Evolutionary conservation across 2,113 vertebrate genomes (phyloP).

Genomic region (Scopus umbretta): DNA sequence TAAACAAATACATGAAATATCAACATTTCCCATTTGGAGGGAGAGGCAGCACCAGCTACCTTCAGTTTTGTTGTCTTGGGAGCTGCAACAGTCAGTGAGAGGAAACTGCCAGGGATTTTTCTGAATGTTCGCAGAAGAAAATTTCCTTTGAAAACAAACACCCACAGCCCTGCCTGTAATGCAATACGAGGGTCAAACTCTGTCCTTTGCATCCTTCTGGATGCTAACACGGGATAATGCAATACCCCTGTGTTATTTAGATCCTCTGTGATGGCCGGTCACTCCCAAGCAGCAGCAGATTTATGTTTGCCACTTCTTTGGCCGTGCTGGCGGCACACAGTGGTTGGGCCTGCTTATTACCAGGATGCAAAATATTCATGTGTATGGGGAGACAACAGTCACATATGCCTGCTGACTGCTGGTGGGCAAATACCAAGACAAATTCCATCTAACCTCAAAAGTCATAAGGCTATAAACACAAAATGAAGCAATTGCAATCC

Average conservation of each 20-base stretch:
- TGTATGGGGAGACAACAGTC: background rate
- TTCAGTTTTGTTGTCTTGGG: constrained; percentile 22
- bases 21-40: constrained; percentile 19
- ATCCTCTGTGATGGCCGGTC: background rate
- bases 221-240: background rate
- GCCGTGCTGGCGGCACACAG: background rate
- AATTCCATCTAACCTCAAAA: background rate
- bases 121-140: background rate
- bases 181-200: background rate
- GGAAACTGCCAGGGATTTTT: background rate
- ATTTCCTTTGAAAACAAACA: constrained; percentile 31
- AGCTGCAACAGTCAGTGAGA: background rate
- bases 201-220: background rate
- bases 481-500: background rate
- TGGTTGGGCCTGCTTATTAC: background rate
- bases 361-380: background rate
- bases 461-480: background rate
- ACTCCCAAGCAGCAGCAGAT: background rate
- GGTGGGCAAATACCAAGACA: background rate
- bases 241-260: background rate
- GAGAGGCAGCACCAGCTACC: background rate
- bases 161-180: background rate
- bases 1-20: constrained; percentile 62
- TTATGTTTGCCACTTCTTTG: background rate
- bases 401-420: background rate